These are phyloP conservation scores for Tor tambroides DNA, from an alignment of 2,113 vertebrate species.

Conservation along the genomic window DNA sequence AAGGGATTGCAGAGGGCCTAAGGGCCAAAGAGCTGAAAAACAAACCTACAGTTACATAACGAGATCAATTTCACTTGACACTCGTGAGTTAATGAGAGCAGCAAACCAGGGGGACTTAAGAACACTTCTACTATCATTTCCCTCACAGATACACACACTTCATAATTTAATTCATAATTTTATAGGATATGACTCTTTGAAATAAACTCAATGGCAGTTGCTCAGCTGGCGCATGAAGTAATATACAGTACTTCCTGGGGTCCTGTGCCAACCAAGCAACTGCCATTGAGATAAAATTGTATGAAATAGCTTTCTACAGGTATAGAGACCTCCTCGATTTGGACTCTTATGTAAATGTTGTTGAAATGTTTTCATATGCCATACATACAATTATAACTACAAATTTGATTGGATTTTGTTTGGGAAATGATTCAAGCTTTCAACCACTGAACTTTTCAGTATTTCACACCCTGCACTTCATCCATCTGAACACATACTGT, in stretches of 20 bases:
- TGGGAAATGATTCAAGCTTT: neutral
- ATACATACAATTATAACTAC: neutral
- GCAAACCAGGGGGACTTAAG: neutral
- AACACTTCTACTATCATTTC: neutral
- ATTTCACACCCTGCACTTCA: neutral
- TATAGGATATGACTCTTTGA: neutral
- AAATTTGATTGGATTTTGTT: neutral
- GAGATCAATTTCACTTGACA: conserved; percentile 34
- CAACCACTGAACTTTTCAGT: too few species aligned
- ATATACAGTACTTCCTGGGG: too few species aligned
- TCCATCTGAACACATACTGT: neutral
- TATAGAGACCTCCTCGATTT: neutral
- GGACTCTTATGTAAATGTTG: neutral
- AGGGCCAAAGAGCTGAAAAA: conserved; percentile 43
- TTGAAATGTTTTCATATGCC: neutral
- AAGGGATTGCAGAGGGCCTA: conserved; percentile 6
- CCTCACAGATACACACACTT: neutral
- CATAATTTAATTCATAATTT: neutral
- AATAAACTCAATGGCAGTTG: neutral
- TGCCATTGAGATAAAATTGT: neutral
- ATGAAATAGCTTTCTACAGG: neutral
- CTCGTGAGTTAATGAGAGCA: conserved; percentile 20
- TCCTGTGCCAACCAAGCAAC: neutral
- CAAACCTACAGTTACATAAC: conserved; percentile 53
- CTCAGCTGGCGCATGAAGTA: too few species aligned